Evolutionary conservation across 2,797 vertebrate species (phyloP), one percentile per base, ranked within the genome.

Genomic region (Botia almorhae): DNA sequence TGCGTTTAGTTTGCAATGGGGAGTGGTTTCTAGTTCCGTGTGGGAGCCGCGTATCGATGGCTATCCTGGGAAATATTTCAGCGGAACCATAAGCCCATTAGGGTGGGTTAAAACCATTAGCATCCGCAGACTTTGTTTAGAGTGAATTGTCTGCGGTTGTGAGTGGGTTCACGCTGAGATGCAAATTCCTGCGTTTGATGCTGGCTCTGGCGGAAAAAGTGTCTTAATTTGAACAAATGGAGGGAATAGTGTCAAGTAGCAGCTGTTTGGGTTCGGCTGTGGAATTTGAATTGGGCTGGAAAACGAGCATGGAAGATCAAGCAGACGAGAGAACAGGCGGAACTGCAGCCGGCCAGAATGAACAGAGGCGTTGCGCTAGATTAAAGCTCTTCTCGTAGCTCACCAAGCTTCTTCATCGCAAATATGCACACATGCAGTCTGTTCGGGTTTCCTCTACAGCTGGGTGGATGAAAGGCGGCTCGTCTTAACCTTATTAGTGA

Each of bases 221-320:
- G 58, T 81, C 78, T 84, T 87, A 83, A 87, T 87, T 87, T 86
- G 85, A 83, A 85, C 84, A 84, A 87, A 88, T 85, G 75, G 78
- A 87, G 74, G 74, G 53, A 81, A 86, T 78, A 73, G 72, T 81
- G 84, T 88, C 84, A 74, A 85, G 84, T 78, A 71, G 74, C 83
- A 84, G 82, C 82, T 86, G 86, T 84, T 81, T 77, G 71, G 56
- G 68, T 74, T 81, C 78, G 36, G 56, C 72, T 74, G 69, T 58
- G 33, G 80, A 81, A 84, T 85, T 81, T 81, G 58, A 79, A 82
- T 78, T 82, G 69, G 55, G 36, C 76, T 75, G 56, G 46, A 69
- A 81, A 80, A 84, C 73, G 29, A 84, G 82, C 48, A 39, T 23
- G 63, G 63, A 79, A 56, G 70, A 87, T 65, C 43, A 53, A 64